Evolutionary conservation across 1,140 invertebrate genomes (phyloP).

Genomic region (Planococcus citri): DNA sequence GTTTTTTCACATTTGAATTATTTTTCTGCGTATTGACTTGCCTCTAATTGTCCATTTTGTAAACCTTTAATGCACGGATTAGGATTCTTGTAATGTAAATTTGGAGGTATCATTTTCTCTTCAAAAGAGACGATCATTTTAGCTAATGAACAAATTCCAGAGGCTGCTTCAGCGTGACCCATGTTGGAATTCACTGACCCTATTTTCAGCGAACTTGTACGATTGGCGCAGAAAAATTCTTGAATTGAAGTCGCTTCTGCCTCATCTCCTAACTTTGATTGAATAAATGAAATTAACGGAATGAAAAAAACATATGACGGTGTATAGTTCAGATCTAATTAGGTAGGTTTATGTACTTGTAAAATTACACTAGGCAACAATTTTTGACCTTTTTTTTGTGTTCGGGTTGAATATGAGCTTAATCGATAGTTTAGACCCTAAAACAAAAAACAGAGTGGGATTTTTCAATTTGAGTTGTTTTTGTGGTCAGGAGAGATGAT

Average conservation of each 20-base stretch:
- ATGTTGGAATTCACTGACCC: conserved; percentile 64
- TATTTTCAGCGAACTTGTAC: conserved; percentile 46
- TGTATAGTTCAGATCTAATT: too few species aligned
- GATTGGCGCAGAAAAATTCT: conserved; percentile 29
- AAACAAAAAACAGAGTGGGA: too few species aligned
- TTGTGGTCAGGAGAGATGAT: too few species aligned
- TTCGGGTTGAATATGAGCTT: too few species aligned
- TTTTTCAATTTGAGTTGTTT: too few species aligned
- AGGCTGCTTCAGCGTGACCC: conserved; percentile 56
- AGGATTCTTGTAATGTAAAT: conserved; percentile 40
- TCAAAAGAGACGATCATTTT: conserved; percentile 47
- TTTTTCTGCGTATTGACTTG: too few species aligned
- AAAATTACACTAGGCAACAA: too few species aligned
- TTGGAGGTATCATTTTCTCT: conserved; percentile 44
- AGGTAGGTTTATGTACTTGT: too few species aligned
- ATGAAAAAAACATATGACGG: too few species aligned
- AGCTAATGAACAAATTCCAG: conserved; percentile 43
- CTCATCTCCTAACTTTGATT: neutral
- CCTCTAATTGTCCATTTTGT: conserved; percentile 65
- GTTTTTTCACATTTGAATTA: too few species aligned
- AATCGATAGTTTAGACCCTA: too few species aligned
- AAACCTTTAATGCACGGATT: conserved; percentile 46
- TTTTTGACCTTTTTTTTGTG: too few species aligned
- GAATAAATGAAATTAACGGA: neutral
- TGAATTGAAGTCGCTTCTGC: conserved; percentile 15